Base-by-base conservation (phyloP, 2,888 invertebrate species). In the Microctonus hyperodae region DNA sequence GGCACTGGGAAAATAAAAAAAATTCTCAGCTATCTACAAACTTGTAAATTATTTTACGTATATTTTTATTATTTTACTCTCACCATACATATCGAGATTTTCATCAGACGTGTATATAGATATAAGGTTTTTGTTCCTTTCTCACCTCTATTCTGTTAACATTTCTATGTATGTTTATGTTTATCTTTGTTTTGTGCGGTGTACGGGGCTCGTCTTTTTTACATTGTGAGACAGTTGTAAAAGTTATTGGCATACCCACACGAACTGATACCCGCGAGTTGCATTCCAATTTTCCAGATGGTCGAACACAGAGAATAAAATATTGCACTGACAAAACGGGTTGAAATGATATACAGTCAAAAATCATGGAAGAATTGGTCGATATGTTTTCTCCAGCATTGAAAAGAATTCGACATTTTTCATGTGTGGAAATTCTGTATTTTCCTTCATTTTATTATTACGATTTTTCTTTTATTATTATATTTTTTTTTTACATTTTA, bases 231-330 rank as follows among this genome's bases (percentile, higher is more conserved):
- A 72, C 73, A 71, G 70, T 71, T 68, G 72, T 66, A 66, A 64
- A 70, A 73, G 69, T 73, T 72, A 73, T 73, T 71, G 73, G 72
- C 67, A 62, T 66, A 67, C 67, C 67, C 59, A 55, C 44, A 16
- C 44, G 16, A 44, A 48, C 64, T 61, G 37, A 59, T 63, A 64
- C 61, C 16, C 68, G n/a, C n/a, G 64, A 65, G 67, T 70, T 73
- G 72, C 72, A 71, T 70, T 72, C 71, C 73, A 72, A 73, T 73
- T 73, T 73, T 73, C 69, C 73, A 72, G 71, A 70, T 72, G 69
- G 70, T 61, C 63, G 72, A 63, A 65, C 69, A 67, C 60, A 57
- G 40, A 64, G 59, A 65, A 71, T 72, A 69, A 73, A 73, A 72
- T 72, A 72, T 71, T 57, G 68, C 69, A 61, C 61, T 69, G 72